Base-by-base conservation (phyloP, 2,888 invertebrate species). In the Melolontha melolontha region DNA sequence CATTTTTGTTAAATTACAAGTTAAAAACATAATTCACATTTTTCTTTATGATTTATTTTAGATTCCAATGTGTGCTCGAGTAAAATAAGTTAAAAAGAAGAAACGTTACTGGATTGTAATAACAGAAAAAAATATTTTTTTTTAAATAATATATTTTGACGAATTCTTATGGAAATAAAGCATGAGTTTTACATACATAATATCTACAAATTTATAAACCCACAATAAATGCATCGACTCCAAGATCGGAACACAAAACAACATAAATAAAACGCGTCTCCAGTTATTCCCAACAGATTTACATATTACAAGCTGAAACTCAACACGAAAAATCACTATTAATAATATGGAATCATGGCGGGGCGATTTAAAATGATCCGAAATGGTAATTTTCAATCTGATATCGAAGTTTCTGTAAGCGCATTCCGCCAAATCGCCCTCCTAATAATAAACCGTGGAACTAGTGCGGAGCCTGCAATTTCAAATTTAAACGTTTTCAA, bases 351-450 rank as follows among this genome's bases (percentile, higher is more conserved):
- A 55, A 55, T 57, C 57, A 66, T 66, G 70, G 54, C 66, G 62
- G 22, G 41, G 41, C 42, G 57, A 51, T 59, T 59, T 59, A 66
- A 59, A 50, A 66, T 66, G 41, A 57, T 57, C 57, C 40, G 50
- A 81, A 83, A 82, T 82, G 81, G 81, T 80, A 82, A 82, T 81
- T 82, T 82, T 82, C 83, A 82, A 82, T 83, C 83, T 81, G 82
- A 83, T 82, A 82, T 78, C 78, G 8, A 75, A 81, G 81, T 80
- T 80, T 79, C 78, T 79, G 79, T 75, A 55, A 40, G 68, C 68
- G 55, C 34, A 29, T 50, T 50, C 66, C 70, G 73, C 69, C 76
- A 77, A 71, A 68, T 70, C 68, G 72, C 66, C 68, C 67, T 72
- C 59, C 65, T 68, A 65, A 65, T 55, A 55, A 62, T 34, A 34